These are phyloP conservation scores for Aplocera efformata DNA, from an alignment of 2,888 invertebrate species.

Conservation along the genomic window DNA sequence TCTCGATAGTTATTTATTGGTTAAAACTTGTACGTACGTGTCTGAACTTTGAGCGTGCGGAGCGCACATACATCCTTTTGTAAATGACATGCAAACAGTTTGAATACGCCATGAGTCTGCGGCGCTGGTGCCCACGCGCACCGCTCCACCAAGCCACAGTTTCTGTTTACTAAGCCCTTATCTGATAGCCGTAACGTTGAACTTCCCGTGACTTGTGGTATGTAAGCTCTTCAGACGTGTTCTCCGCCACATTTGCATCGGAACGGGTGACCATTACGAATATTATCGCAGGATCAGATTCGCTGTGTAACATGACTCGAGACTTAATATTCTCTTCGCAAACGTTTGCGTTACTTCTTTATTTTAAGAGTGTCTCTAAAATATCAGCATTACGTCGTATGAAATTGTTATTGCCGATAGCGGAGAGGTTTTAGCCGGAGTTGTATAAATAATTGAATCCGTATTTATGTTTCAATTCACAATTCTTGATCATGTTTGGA, in stretches of 20 bases:
- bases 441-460: background rate
- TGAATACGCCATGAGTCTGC: slow-evolving; percentile 34
- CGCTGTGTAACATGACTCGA: slow-evolving; percentile 19
- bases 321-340: slow-evolving; percentile 7
- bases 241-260: slow-evolving; percentile 40
- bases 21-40: slow-evolving; percentile 25
- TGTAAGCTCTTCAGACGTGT: slow-evolving; percentile 21
- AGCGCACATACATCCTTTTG: slow-evolving; percentile 43
- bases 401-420: slow-evolving; percentile 2
- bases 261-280: slow-evolving; percentile 36
- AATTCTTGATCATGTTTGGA: slow-evolving; percentile 1
- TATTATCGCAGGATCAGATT: slow-evolving; percentile 22
- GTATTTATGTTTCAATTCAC: slow-evolving; percentile 4
- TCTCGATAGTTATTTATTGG: slow-evolving; percentile 25
- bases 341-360: slow-evolving; percentile 9
- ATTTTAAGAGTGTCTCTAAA: slow-evolving; percentile 7
- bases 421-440: background rate
- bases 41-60: slow-evolving; percentile 71
- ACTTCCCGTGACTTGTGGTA: slow-evolving; percentile 14
- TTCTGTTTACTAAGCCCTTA: slow-evolving; percentile 17
- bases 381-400: background rate
- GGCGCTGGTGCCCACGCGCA: slow-evolving; percentile 34
- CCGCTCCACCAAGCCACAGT: slow-evolving; percentile 25
- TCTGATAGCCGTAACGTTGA: slow-evolving; percentile 14
- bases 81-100: slow-evolving; percentile 37